Conservation (phyloP, 1,140 invertebrate species). For the Cyrtorhinus lividipennis region DNA sequence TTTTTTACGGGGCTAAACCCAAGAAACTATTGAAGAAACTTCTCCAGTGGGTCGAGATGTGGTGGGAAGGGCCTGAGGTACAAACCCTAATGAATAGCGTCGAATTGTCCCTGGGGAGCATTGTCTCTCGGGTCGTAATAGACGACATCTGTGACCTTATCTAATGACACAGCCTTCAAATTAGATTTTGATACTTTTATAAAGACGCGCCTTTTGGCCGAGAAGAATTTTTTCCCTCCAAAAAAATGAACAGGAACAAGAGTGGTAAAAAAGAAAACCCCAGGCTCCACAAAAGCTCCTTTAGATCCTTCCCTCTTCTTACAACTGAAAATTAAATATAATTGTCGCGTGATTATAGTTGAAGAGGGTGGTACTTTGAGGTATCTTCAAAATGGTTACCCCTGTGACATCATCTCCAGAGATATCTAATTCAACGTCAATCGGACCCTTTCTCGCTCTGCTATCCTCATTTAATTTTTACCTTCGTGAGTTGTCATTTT, state of each 20-base stretch:
- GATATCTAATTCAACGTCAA: background rate
- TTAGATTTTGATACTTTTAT: slow-evolving; percentile 9
- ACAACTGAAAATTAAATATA: slow-evolving; percentile 3
- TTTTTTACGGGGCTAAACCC: background rate
- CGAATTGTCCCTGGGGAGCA: background rate
- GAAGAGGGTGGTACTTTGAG: slow-evolving; percentile 4
- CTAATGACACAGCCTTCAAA: slow-evolving; percentile 6
- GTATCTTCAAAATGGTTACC: slow-evolving; percentile 1
- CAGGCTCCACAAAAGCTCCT: background rate
- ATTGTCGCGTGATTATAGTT: slow-evolving; percentile 7
- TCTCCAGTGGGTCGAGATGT: background rate
- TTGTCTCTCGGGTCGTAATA: slow-evolving; percentile 1
- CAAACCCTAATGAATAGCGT: slow-evolving; percentile 6
- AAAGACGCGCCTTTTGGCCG: slow-evolving; percentile 4
- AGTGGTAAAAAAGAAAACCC: background rate
- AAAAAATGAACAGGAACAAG: too few species aligned
- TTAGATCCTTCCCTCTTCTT: background rate
- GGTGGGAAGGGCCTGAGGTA: background rate
- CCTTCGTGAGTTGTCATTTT: slow-evolving; percentile 2
- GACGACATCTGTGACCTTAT: slow-evolving; percentile 2
- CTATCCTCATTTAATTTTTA: slow-evolving; percentile 2
- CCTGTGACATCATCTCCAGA: background rate
- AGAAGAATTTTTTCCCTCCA: too few species aligned
- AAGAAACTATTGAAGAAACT: background rate
- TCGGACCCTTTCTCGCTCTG: background rate